Evolutionary conservation across 2,113 vertebrate genomes (phyloP), one percentile per base, ranked within the genome.

Genomic region (Trachemys scripta): DNA sequence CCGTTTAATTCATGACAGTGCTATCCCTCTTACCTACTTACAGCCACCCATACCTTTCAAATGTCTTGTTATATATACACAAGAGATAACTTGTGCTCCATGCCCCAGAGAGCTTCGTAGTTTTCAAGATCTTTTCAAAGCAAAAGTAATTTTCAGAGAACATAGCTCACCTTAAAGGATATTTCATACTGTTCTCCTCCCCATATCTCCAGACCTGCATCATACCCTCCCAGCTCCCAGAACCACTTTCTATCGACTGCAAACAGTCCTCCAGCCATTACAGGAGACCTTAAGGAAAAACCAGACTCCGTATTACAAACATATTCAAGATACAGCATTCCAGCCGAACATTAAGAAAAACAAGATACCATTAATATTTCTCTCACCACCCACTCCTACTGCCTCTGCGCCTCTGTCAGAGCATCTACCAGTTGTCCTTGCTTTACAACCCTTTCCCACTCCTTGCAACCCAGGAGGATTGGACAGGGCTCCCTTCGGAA

Each of bases 181-280:
- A 99, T 99, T 98, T 99, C 99, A 95, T 99, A 99, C 90, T 99
- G 99, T 90, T 99, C 99, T 97, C 99, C 99, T 96, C 99, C 99
- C 99, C 99, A 99, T 97, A 99, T 99, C 97, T 99, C 99, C 97
- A 99, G 97, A 96, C 98, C 98, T 75, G 98, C 97, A 97, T 99
- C 98, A 84, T 99, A 99, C 59, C 98, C 98, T 93, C 98, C 98
- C 89, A 99, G 98, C 97, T 99, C 98, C 98, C 99, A 99, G 98
- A 99, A 99, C 99, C 99, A 99, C 98, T 99, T 99, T 98, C 99
- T 99, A 96, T 99, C 99, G 96, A 99, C 99, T 24, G 99, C 99
- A 54, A 99, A 99, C 82, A 99, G 98, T 82, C 99, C 99, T 14
- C 99, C 99, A 3, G 99, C 99, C 99, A 99, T 99, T 97, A 99